Base-by-base conservation (phyloP, 2,888 invertebrate genomes). In the Didymodactylos carnosus region DNA sequence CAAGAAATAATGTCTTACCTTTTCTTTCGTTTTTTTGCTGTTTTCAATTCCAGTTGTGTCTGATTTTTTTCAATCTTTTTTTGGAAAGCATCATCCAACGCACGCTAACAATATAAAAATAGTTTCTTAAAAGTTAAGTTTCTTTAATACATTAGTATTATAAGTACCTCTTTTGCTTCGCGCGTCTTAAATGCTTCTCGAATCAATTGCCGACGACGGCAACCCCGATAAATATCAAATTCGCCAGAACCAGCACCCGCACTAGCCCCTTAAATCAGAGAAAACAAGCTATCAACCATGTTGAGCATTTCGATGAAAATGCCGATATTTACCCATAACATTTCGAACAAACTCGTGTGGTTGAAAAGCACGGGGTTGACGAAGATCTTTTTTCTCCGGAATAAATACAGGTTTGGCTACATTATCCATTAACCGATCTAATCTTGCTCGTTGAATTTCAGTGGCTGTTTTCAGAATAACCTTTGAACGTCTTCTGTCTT, bases 161-260 rank as follows among this genome's bases (percentile, higher is more conserved):
- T 35, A n/a, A 69, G 23, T 35, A 69, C 40, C 25, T 71, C 41
- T 71, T 75, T 75, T 7, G 43, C 49, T 72, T 72, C 39, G 23
- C 51, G 39, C 39, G 5, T 23, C 16, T 72, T 35, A 62, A 49
- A 75, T 19, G 71, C 94, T 82, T 95, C 92, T 75, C 98, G 86
- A 0, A 95, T 92, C 84, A 94, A 94, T 85, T 98, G 97, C 83
- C 97, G 92, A 75, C 97, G 86, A 70, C 97, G 85, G 62, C 97
- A 87, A 84, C 97, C 95, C 76, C 97, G 87, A 80, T 97, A 97
- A 0, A 98, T 95, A 83, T 98, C 97, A 84, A 98, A 98, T 84
- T 98, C 98, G 13, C 98, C 97, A 76, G 94, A 94, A 2, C 98
- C 98, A 41, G 97, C 98, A 25, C 98, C 98, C 39, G 98, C 98